Conservation (phyloP, 1,140 invertebrate genomes). For the Maconellicoccus hirsutus region DNA sequence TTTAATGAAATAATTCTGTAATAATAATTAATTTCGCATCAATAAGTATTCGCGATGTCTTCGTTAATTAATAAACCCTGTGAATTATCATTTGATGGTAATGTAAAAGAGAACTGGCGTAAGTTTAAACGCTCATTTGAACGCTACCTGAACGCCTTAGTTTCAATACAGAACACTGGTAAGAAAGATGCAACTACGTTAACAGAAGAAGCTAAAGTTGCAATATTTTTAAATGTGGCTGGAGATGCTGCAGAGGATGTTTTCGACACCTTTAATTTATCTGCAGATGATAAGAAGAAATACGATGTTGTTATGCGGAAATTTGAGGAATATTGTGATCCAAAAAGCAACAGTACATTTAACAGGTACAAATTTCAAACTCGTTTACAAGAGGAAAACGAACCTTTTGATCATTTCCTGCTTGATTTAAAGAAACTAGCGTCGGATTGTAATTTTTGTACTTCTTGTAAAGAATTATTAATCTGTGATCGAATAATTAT, state of each 20-base stretch:
- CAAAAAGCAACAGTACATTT: conserved; percentile 31
- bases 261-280: conserved; percentile 23
- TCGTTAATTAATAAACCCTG: background rate
- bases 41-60: too few relatives aligned
- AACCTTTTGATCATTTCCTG: conserved; percentile 32
- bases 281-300: conserved; percentile 28
- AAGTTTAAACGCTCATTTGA: background rate
- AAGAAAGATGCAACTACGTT: background rate
- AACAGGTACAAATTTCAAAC: conserved; percentile 32
- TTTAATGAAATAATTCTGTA: too few relatives aligned
- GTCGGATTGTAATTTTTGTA: conserved; percentile 2
- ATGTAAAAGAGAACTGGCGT: background rate
- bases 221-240: background rate
- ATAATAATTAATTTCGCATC: too few relatives aligned
- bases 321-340: conserved; percentile 32
- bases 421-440: conserved; percentile 18
- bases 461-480: background rate
- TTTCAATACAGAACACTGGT: background rate
- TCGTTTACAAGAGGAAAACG: conserved; percentile 29
- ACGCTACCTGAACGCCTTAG: background rate
- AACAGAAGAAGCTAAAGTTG: background rate
- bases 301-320: conserved; percentile 28
- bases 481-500: conserved; percentile 5
- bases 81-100: background rate
- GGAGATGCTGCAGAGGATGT: background rate